Evolutionary conservation across 2,888 invertebrate species (phyloP).

Genomic region (Agrotis clavis): DNA sequence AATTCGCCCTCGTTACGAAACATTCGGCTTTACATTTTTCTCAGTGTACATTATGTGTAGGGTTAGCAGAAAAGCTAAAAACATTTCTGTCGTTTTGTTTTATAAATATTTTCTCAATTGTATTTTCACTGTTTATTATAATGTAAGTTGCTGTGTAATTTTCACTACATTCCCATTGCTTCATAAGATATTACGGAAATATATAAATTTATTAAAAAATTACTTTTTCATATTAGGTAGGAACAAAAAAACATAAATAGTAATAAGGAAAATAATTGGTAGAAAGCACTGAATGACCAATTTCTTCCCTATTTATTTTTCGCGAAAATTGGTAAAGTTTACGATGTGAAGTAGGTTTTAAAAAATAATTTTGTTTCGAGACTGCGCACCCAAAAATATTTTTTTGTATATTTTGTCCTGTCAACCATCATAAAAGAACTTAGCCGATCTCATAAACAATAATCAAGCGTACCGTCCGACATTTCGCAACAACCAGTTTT

Average conservation of each 20-base stretch:
- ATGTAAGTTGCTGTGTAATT: background rate
- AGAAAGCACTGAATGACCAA: no score
- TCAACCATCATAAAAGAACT: constrained; percentile 49
- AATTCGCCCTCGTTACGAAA: no score
- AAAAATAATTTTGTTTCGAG: no score
- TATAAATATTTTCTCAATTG: background rate
- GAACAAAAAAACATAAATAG: background rate
- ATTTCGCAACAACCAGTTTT: constrained; percentile 65
- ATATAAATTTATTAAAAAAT: no score
- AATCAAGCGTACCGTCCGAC: constrained; percentile 54
- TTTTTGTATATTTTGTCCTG: constrained; percentile 13
- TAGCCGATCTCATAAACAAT: constrained; percentile 60
- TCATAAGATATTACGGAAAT: no score
- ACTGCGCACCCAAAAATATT: rapidly evolving
- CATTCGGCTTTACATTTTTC: no score
- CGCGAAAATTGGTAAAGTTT: no score
- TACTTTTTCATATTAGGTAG: no score
- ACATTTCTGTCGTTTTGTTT: background rate
- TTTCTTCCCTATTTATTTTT: no score
- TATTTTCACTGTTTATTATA: background rate
- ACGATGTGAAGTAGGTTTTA: no score
- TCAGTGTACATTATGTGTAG: constrained; percentile 52
- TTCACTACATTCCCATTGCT: no score
- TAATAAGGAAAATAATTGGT: no score
- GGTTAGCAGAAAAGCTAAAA: constrained; percentile 30